Conservation (phyloP, 2,797 vertebrate genomes). For the Vipera ursinii region DNA sequence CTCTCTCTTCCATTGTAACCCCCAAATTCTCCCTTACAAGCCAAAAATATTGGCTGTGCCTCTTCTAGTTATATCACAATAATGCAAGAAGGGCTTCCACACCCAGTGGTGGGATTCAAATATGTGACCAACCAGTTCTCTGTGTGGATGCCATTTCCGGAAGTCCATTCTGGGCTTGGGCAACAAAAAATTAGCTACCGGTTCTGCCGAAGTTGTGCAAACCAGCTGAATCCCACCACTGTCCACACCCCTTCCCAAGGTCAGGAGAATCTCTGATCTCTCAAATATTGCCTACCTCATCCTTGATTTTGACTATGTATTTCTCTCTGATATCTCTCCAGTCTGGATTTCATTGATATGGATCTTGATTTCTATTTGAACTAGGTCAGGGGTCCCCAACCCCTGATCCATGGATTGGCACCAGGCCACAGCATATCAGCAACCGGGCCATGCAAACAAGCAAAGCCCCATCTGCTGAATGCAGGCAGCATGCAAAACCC, state of each 20-base stretch:
- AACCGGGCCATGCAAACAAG: no score
- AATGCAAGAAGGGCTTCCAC: background rate
- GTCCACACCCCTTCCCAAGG: background rate
- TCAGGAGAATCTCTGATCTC: background rate
- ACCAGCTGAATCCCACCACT: no score
- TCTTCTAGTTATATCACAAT: background rate
- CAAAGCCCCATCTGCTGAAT: no score
- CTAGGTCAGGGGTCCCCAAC: background rate
- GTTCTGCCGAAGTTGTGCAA: no score
- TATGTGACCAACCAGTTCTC: no score
- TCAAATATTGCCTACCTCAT: background rate
- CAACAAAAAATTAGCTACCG: no score
- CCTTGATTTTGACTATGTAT: background rate
- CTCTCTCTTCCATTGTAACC: background rate
- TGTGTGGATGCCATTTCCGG: no score
- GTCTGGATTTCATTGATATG: background rate
- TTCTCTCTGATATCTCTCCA: background rate
- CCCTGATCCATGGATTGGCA: no score
- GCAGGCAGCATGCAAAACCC: no score
- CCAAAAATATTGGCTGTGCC: background rate
- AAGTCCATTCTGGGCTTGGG: no score
- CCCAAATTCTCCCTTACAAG: background rate
- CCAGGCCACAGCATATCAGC: no score
- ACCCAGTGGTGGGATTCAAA: background rate
- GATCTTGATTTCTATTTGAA: background rate